These are phyloP conservation scores for Aplocera efformata DNA, from an alignment of 2,888 invertebrate genomes.

Conservation along the genomic window DNA sequence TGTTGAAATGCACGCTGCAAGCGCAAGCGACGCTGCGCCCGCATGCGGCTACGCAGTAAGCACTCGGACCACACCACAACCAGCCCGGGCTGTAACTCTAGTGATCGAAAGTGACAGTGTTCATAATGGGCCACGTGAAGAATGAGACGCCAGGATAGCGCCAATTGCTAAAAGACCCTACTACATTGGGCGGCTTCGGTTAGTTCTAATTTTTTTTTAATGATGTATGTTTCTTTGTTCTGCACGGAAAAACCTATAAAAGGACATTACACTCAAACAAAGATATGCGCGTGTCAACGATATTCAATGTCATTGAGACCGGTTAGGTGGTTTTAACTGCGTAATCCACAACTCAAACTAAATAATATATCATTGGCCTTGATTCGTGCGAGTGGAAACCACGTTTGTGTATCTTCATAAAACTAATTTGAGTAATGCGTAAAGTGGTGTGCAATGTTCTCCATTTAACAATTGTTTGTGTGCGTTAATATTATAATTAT, in stretches of 20 bases:
- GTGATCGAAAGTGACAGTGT: conserved; percentile 67
- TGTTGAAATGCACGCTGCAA: conserved; percentile 70
- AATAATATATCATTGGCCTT: conserved; percentile 28
- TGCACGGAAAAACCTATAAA: conserved; percentile 1
- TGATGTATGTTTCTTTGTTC: too few species aligned
- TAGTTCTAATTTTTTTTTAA: conserved; percentile 12
- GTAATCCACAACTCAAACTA: conserved; percentile 26
- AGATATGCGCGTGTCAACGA: conserved; percentile 21
- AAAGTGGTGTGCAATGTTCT: conserved; percentile 9
- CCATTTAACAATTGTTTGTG: conserved; percentile 5
- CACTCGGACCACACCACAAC: conserved; percentile 51
- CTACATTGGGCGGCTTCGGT: conserved; percentile 17
- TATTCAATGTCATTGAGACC: conserved; percentile 37
- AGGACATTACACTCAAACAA: conserved; percentile 19
- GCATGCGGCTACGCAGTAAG: conserved; percentile 40
- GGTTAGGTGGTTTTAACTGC: conserved; percentile 29
- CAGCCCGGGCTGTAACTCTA: conserved; percentile 36
- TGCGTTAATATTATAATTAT: conserved; percentile 2
- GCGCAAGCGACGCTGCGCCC: conserved; percentile 43
- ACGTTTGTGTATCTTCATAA: conserved; percentile 21
- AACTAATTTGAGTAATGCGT: conserved; percentile 16
- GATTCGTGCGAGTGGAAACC: conserved; percentile 23
- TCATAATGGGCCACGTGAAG: conserved; percentile 47
- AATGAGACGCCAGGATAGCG: conserved; percentile 38
- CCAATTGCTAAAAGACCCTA: conserved; percentile 3